Conservation (phyloP, 2,888 invertebrate species). For the Lobophora halterata region DNA sequence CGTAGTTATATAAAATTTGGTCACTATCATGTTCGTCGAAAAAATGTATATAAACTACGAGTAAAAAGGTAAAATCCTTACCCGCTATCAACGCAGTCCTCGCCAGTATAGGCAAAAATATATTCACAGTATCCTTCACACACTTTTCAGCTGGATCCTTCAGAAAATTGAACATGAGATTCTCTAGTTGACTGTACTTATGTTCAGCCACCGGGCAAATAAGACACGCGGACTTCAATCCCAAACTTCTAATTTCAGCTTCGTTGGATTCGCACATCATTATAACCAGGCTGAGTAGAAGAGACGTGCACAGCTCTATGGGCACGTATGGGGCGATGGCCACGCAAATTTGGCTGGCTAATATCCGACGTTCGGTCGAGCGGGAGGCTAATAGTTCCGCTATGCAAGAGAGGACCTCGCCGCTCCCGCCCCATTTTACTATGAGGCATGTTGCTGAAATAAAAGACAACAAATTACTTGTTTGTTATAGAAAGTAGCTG, state of each 20-base stretch:
- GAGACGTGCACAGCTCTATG: constrained; percentile 69
- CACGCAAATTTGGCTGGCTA: constrained; percentile 70
- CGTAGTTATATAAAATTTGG: too few species aligned
- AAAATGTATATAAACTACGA: too few species aligned
- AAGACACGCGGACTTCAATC: constrained; percentile 64
- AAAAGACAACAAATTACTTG: constrained; percentile 58
- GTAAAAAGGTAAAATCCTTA: constrained; percentile 31
- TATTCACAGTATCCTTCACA: constrained; percentile 62
- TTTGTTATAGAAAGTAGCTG: background rate
- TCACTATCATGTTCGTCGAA: too few species aligned
- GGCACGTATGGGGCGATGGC: constrained; percentile 71
- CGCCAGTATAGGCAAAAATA: constrained; percentile 67
- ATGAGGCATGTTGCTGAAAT: constrained; percentile 70
- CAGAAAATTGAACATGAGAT: constrained; percentile 66
- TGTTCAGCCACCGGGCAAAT: constrained; percentile 69
- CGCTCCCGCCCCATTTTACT: constrained; percentile 74
- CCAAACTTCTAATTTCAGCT: constrained; percentile 59
- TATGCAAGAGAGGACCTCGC: constrained; percentile 67
- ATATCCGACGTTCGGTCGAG: constrained; percentile 57
- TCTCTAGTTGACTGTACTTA: constrained; percentile 68
- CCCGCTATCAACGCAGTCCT: constrained; percentile 68
- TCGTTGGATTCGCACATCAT: constrained; percentile 76
- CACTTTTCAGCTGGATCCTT: constrained; percentile 65
- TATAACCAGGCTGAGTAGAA: constrained; percentile 66
- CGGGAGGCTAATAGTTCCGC: constrained; percentile 65